Conservation (phyloP, 2,113 vertebrate genomes). For the Zapus hudsonius region DNA sequence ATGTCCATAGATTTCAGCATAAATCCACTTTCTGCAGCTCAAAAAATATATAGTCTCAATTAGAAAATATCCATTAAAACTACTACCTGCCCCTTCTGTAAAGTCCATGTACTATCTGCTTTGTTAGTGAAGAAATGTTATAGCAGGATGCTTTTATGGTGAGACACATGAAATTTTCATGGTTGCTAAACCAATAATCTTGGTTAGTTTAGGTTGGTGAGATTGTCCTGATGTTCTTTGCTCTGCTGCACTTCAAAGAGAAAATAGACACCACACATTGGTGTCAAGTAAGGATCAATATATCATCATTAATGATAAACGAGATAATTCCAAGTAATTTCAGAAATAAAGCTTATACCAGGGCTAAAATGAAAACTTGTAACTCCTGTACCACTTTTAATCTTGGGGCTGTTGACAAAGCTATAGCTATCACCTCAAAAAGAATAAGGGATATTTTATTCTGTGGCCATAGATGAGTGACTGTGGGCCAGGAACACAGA, state of each 20-base stretch:
- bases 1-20: not conserved
- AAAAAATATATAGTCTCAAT: not conserved
- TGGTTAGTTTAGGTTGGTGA: not conserved
- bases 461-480: too few species aligned
- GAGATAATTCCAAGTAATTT: not conserved
- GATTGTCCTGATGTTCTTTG: not conserved
- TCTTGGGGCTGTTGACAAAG: not conserved
- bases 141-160: not conserved
- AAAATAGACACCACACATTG: not conserved
- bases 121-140: not conserved
- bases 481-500: too few species aligned
- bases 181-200: not conserved
- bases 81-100: not conserved
- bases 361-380: not conserved
- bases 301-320: not conserved
- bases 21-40: constrained; percentile 18
- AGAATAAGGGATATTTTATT: too few species aligned
- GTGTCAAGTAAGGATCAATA: not conserved
- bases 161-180: not conserved
- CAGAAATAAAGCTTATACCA: not conserved
- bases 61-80: not conserved
- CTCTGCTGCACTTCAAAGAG: not conserved
- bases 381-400: not conserved
- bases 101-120: not conserved
- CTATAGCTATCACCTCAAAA: not conserved